Evolutionary conservation across 64 coral and sea anemone genomes (phyloP), one percentile per base, ranked within the genome.

Genomic region (Montipora efflorescens): DNA sequence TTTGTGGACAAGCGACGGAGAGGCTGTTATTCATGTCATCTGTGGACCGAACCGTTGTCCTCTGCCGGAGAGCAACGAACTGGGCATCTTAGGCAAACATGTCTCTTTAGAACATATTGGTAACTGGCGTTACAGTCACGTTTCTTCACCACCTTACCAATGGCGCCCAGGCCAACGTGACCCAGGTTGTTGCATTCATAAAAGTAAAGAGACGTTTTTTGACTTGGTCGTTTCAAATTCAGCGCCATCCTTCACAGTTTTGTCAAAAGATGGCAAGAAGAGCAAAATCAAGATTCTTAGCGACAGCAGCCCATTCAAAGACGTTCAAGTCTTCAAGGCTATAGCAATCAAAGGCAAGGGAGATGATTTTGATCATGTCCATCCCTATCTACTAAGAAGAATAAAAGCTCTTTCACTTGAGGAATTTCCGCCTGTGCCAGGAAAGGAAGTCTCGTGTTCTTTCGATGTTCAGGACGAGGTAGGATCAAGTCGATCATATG

Each of bases 1-100:
- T 50, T 71, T 96, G 71, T 96, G 90, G 79, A 96, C 95, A 25
- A 85, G 83, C 14, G 89, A 87, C 5, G 76, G 67, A n/a, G 91
- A 96, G 28, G 91, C 95, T 8, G 91, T 96, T 9, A 66, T 96
- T 62, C 91, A 93, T 15, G 43, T 96, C 49, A 36, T 93, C n/a
- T 83, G 49, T 47, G 69, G 67, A 14, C 74, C 74, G 36, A 76
- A 14, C 36, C 3, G 74, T 76, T 74, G 70, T 74, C 11, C 70
- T 11, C 61, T 4, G 11, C 12, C 2, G 15, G 19, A 14, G 7
- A 75, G 71, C 4, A 82, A 74, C 1, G 5, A 20, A 21, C 18
- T 28, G 19, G 68, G 45, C 12, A 18, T 62, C 58, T 4, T 20
- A 3, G 16, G 4, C 6, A 71, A 51, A 5, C 43, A 12, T 50